A percentile compares a stretch with the other conserved stretches of the same genome.
phyloP scores from a whole-genome alignment of 2,113 vertebrate species.

The Rostratula benghalensis region DNA sequence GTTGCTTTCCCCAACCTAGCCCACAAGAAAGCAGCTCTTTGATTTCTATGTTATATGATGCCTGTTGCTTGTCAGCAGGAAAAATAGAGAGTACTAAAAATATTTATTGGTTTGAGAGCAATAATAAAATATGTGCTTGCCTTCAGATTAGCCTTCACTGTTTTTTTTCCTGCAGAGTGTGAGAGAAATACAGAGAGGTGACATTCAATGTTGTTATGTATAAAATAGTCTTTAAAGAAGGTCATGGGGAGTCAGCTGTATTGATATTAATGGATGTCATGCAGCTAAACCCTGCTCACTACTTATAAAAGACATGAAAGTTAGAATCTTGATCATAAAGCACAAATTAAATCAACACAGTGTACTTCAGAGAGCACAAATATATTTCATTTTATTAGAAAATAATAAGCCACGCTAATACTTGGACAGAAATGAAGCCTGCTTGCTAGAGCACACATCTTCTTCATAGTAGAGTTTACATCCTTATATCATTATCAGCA shows the following conservation, averaged over 20 bases:
- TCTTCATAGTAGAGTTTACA: neutral
- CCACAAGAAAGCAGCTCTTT: neutral
- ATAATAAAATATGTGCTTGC: conserved; percentile 22
- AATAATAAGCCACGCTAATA: neutral
- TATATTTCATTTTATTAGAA: conserved; percentile 36
- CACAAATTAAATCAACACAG: conserved; percentile 43
- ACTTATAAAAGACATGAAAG: conserved; percentile 14
- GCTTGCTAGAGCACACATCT: neutral
- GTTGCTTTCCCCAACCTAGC: neutral
- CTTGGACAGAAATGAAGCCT: neutral
- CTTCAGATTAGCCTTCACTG: neutral
- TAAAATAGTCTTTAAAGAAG: conserved; percentile 7
- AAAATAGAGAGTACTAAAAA: conserved; percentile 31
- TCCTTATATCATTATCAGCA: neutral
- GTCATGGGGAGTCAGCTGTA: neutral
- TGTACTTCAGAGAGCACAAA: neutral
- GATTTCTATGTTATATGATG: neutral
- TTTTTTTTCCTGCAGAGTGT: neutral
- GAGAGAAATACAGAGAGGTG: neutral
- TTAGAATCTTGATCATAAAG: conserved; percentile 9
- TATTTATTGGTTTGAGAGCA: conserved; percentile 23
- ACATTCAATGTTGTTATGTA: conserved; percentile 32
- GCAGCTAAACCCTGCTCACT: conserved; percentile 34
- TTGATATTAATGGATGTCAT: conserved; percentile 21
- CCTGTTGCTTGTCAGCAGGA: conserved; percentile 18